Evolutionary conservation across 2,888 invertebrate genomes (phyloP).

Genomic region (Synergus gifuensis): DNA sequence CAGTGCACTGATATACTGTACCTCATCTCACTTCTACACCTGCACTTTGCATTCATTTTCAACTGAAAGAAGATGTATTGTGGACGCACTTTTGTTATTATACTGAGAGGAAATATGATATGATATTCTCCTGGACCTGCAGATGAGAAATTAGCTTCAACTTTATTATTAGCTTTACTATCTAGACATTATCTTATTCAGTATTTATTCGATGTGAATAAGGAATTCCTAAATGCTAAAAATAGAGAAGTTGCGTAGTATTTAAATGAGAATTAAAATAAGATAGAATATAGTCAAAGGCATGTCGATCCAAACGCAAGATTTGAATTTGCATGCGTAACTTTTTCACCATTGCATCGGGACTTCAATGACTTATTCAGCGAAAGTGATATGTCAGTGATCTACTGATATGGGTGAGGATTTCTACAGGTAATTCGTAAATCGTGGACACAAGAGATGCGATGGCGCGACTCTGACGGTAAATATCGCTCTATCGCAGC

Average conservation of each 20-base stretch:
- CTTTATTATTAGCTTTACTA: background rate
- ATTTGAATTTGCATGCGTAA: constrained; percentile 19
- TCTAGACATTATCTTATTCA: too few relatives aligned
- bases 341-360: background rate
- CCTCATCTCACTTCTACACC: constrained; percentile 12
- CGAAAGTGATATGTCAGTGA: constrained; percentile 40
- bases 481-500: constrained; percentile 56
- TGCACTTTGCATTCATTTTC: constrained; percentile 12
- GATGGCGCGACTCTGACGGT: constrained; percentile 49
- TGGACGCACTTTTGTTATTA: background rate
- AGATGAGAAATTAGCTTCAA: background rate
- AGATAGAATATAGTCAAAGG: constrained; percentile 1
- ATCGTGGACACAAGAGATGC: constrained; percentile 33
- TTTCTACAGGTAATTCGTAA: constrained; percentile 42
- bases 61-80: constrained; percentile 10
- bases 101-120: background rate
- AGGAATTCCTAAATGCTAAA: background rate
- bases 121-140: background rate
- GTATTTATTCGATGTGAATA: background rate
- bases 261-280: background rate
- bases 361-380: constrained; percentile 38
- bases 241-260: background rate
- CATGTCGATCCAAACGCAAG: constrained; percentile 8
- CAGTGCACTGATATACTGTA: constrained; percentile 28
- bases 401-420: constrained; percentile 32